Base-by-base conservation (phyloP, 2,888 invertebrate genomes). In the Phania funesta region DNA sequence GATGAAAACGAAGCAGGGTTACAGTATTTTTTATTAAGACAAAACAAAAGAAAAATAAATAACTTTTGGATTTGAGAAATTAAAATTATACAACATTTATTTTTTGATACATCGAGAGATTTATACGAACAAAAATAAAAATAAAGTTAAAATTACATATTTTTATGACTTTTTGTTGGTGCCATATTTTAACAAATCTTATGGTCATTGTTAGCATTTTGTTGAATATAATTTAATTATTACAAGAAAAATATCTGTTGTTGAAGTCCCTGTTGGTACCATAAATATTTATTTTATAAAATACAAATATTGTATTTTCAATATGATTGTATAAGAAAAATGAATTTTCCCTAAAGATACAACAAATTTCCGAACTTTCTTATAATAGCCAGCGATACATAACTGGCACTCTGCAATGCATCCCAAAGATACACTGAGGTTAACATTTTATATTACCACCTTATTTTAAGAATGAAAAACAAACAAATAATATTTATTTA, bases 401-500 rank as follows among this genome's bases (percentile, higher is more conserved):
- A n/a, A 18, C 13, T 54, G 41, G 50, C 29, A n/a, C n/a, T 46
- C 18, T 68, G 41, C 29, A 52, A 52, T 26, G 13, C 16, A 29
- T 64, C 24, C 73, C n/a, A 64, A 65, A 65, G 24, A 58, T 50
- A 71, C 65, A 73, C 73, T 26, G 46, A 60, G 79, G 79, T 80
- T 80, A 80, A 80, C 79, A 80, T 74, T 74, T 79, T 68, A 65
- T 41, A 78, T 78, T 78, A n/a, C n/a, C 7, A 73, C 35, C 38
- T 80, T 68, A 74, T 74, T 80, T 67, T 62, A 46, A 44, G 32
- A 41, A 60, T 41, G 9, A 46, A 60, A n/a, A 50, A 41, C 4
- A 56, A 26, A 48, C 18, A 46, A 22, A 67, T 29, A 48, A 41
- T 58, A 35, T 8, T 29, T 54, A 41, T 35, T 20, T 48, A n/a